A percentile compares a stretch with the other conserved stretches of the same genome.
phyloP scores from a whole-genome alignment of 2,888 invertebrate species.

The Caenorhabditis becei region DNA sequence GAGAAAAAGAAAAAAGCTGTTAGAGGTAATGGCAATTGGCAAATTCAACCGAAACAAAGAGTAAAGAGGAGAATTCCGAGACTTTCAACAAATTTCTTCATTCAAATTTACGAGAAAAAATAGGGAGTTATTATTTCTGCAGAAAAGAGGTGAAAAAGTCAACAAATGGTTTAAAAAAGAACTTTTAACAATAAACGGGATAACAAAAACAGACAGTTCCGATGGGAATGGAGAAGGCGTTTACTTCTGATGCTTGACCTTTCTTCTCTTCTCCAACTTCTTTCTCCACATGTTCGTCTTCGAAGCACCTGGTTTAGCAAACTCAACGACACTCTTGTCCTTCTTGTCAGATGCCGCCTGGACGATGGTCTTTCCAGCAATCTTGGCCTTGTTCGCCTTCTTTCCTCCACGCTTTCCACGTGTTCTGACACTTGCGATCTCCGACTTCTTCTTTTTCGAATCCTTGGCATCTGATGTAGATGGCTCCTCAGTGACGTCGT shows the following conservation, averaged over 20 bases:
- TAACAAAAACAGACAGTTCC: constrained; percentile 37
- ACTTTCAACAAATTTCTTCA: constrained; percentile 39
- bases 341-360: constrained; percentile 60
- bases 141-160: not conserved
- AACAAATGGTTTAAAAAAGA: constrained; percentile 17
- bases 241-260: constrained; percentile 77
- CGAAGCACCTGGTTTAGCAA: constrained; percentile 65
- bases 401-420: constrained; percentile 75
- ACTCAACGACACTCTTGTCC: constrained; percentile 68
- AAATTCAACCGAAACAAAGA: constrained; percentile 8
- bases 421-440: constrained; percentile 41
- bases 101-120: constrained; percentile 1
- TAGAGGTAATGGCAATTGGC: constrained; percentile 16
- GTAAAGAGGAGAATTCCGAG: no score
- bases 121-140: not conserved
- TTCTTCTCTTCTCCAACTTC: constrained; percentile 78
- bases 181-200: constrained; percentile 43
- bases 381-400: constrained; percentile 70
- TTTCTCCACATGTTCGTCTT: constrained; percentile 79
- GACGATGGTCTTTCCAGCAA: constrained; percentile 63
- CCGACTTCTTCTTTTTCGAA: constrained; percentile 35
- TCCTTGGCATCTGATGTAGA: constrained; percentile 16
- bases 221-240: not conserved
- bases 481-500: constrained; percentile 42
- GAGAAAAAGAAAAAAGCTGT: constrained; percentile 3